Percentiles rank a stretch among this genome's conserved stretches.
Evolutionary conservation across 2,888 invertebrate genomes (phyloP).

Genomic region (Agriopis marginaria): DNA sequence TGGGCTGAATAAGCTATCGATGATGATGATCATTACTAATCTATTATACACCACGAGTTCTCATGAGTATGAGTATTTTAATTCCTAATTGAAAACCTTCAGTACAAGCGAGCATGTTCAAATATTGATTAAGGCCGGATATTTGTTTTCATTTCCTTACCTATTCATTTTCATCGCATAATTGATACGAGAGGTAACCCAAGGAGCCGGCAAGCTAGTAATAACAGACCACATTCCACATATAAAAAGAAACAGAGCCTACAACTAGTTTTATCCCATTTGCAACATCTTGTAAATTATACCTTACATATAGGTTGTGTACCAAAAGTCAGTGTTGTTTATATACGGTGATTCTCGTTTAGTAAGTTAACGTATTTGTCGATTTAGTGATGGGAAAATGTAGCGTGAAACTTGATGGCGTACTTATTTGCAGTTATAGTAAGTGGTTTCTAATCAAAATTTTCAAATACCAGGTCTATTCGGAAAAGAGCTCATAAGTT

Average conservation of each 20-base stretch:
- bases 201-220: constrained; percentile 44
- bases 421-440: neutral
- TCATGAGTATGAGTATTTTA: too few species aligned
- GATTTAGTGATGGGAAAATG: neutral
- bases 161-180: constrained; percentile 45
- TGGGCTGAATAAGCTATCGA: too few species aligned
- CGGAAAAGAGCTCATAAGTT: too few species aligned
- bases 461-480: too few species aligned
- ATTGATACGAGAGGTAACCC: constrained; percentile 47
- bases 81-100: too few species aligned
- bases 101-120: neutral
- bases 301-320: constrained; percentile 54
- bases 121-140: neutral
- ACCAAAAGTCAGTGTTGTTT: constrained; percentile 21
- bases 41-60: too few species aligned
- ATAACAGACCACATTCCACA: constrained; percentile 59
- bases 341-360: constrained; percentile 20
- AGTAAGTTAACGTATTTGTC: neutral
- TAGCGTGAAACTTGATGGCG: neutral
- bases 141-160: neutral
- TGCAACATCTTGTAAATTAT: constrained; percentile 72
- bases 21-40: too few species aligned
- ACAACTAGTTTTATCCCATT: constrained; percentile 57
- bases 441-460: too few species aligned
- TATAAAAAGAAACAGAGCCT: constrained; percentile 61